phyloP scores from a whole-genome alignment of 2,888 invertebrate species.

The Phyto melanocephala region DNA sequence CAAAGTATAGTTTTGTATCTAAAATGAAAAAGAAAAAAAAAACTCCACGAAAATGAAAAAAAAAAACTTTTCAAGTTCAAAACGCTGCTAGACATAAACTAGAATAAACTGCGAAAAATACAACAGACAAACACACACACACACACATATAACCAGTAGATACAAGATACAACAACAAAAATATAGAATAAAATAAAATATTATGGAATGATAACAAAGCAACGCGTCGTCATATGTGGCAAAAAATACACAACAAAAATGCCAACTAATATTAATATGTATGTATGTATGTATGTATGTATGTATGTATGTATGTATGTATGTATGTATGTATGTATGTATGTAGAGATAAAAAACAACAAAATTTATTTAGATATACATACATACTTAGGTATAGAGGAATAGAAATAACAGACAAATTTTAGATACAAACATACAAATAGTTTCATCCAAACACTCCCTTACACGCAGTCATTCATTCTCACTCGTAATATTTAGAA shows the following conservation, averaged over 20 bases:
- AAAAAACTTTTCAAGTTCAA: conserved; percentile 66
- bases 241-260: conserved; percentile 6
- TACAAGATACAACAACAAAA: neutral
- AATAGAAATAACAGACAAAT: conserved; percentile 33
- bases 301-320: too few relatives aligned
- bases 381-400: neutral
- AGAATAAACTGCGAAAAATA: conserved; percentile 38
- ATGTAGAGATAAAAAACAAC: conserved; percentile 11
- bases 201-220: conserved; percentile 37
- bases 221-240: conserved; percentile 46
- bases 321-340: too few relatives aligned
- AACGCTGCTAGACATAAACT: conserved; percentile 63
- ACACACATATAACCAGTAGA: neutral
- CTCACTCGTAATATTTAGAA: neutral
- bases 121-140: neutral
- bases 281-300: too few relatives aligned
- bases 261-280: conserved; percentile 23
- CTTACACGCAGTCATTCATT: conserved; percentile 1
- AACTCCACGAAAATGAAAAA: conserved; percentile 17
- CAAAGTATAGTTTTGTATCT: conserved; percentile 24
- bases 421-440: conserved; percentile 18
- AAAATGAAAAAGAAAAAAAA: conserved; percentile 41
- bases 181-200: conserved; percentile 36
- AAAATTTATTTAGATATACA: conserved; percentile 2
- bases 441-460: neutral